Percentiles rank a stretch among this genome's conserved stretches.
Conservation (phyloP, 1,140 invertebrate species). For the Philaenus spumarius region DNA sequence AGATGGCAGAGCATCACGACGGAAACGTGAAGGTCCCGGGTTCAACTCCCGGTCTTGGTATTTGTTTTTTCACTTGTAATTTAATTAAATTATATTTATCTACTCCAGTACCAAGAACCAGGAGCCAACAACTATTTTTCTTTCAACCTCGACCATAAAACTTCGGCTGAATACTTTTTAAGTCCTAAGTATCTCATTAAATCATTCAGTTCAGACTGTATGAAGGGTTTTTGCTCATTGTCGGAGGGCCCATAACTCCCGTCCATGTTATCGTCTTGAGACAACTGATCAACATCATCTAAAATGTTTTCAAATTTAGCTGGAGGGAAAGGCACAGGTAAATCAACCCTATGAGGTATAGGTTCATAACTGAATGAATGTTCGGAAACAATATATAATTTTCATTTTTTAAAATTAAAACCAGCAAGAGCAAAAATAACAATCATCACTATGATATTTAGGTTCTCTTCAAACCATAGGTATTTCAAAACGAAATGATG, state of each 20-base stretch:
- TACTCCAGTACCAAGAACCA: conserved; percentile 6
- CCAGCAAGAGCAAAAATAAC: conserved; percentile 27
- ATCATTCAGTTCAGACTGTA: conserved; percentile 17
- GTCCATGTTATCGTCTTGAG: conserved; percentile 1
- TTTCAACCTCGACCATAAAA: conserved; percentile 23
- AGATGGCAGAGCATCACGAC: too few relatives aligned
- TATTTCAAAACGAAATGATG: conserved; percentile 18
- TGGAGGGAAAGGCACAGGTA: conserved; percentile 21
- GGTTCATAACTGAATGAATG: conserved; percentile 13
- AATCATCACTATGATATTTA: conserved; percentile 26
- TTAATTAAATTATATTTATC: conserved; percentile 13
- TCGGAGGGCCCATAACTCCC: not conserved
- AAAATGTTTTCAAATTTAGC: conserved; percentile 7
- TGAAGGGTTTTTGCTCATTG: conserved; percentile 1
- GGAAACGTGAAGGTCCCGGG: too few relatives aligned
- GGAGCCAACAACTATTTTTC: conserved; percentile 20
- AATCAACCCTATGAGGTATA: conserved; percentile 19
- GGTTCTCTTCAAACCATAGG: conserved; percentile 28
- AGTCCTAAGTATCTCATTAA: conserved; percentile 22
- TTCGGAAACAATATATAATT: conserved; percentile 19
- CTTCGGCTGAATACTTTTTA: conserved; percentile 14
- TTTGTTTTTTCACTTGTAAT: too few relatives aligned
- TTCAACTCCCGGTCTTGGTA: too few relatives aligned
- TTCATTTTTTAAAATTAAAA: conserved; percentile 26
- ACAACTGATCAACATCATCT: conserved; percentile 9